A percentile compares a stretch with the other conserved stretches of the same genome.
phyloP scores from a whole-genome alignment of 2,797 vertebrate genomes.

The Microchirus variegatus region DNA sequence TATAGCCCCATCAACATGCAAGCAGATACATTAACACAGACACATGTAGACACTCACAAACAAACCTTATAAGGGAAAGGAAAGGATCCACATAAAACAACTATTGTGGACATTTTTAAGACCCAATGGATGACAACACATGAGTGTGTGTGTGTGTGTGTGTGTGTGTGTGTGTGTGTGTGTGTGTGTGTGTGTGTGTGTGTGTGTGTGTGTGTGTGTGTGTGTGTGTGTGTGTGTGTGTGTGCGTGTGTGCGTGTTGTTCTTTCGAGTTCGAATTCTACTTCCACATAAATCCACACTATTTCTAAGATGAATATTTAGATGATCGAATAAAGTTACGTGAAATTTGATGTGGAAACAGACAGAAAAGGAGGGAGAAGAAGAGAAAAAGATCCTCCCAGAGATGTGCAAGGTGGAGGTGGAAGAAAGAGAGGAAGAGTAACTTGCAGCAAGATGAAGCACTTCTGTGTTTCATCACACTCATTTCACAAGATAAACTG shows the following conservation, averaged over 20 bases:
- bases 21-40: constrained; percentile 38
- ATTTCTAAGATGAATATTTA: background rate
- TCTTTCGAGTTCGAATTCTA: constrained; percentile 11
- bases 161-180: background rate
- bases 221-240: background rate
- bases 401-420: constrained; percentile 52
- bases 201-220: background rate
- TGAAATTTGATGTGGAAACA: constrained; percentile 5
- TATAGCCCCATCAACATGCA: constrained; percentile 11
- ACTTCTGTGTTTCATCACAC: constrained; percentile 17
- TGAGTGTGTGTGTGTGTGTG: background rate
- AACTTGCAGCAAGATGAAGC: constrained; percentile 11
- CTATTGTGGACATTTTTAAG: constrained; percentile 33
- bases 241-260: background rate
- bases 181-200: background rate
- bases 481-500: constrained; percentile 1
- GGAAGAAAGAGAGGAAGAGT: background rate
- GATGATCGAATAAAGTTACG: constrained; percentile 2
- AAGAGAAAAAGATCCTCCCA: background rate
- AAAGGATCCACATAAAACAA: constrained; percentile 47
- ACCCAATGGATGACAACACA: constrained; percentile 23
- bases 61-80: constrained; percentile 61
- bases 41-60: constrained; percentile 23
- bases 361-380: background rate
- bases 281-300: background rate